Percentiles rank a stretch among this genome's conserved stretches.
phyloP scores from a whole-genome alignment of 2,113 vertebrate genomes.

The Tricholaema leucomelas region DNA sequence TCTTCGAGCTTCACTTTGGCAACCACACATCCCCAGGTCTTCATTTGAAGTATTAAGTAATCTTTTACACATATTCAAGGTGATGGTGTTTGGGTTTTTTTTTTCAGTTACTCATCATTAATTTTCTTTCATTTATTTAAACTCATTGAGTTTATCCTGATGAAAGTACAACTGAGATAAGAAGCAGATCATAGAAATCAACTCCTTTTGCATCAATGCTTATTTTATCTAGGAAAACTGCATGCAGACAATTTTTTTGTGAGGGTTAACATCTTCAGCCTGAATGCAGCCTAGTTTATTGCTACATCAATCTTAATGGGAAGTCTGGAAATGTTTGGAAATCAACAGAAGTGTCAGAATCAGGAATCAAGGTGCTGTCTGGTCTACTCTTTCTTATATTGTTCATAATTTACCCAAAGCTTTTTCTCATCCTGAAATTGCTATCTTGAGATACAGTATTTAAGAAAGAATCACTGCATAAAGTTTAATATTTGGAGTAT shows the following conservation, averaged over 20 bases:
- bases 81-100: not conserved
- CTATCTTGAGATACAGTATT: not conserved
- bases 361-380: not conserved
- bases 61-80: not conserved
- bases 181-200: not conserved
- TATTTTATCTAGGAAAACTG: not conserved
- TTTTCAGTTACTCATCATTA: not conserved
- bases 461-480: not conserved
- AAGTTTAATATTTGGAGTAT: not conserved
- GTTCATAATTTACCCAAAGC: not conserved
- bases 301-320: not conserved
- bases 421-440: not conserved
- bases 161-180: not conserved
- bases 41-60: not conserved
- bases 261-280: not conserved
- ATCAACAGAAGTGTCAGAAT: not conserved
- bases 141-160: not conserved
- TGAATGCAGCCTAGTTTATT: not conserved
- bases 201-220: not conserved
- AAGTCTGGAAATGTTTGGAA: constrained; percentile 2
- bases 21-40: not conserved
- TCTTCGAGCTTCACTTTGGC: no score
- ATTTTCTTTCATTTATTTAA: not conserved
- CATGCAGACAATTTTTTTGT: not conserved
- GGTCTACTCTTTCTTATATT: not conserved